Evolutionary conservation across 2,113 vertebrate species (phyloP), one percentile per base, ranked within the genome.

Genomic region (Lycaon pictus): DNA sequence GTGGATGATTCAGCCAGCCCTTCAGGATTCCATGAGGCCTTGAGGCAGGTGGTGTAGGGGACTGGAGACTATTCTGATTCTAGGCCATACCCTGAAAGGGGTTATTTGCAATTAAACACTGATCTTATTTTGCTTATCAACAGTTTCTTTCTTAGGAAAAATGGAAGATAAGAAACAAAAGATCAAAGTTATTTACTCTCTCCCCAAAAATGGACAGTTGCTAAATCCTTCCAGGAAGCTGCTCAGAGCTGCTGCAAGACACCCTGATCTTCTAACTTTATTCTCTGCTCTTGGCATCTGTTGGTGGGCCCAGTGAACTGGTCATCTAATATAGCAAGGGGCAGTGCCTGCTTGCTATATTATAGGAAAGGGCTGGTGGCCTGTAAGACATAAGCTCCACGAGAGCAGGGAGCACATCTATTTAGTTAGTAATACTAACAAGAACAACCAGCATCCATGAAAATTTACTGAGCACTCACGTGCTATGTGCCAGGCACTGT

Each of bases 71-170:
- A 22, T 69, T 74, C 32, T 96, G 67, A 92, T 37, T 79, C 51
- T 77, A 55, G 79, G 85, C 53, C 71, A 85, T 48, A 43, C 58
- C 63, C 58, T 90, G 53, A 82, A 92, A 87, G n/a, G 55, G 60
- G 63, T 27, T 80, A n/a, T 81, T 97, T 55, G 35, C 71, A 94
- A 97, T 72, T 51, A 90, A 91, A 2, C 9, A 58, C 71, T 81
- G 29, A 85, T 86, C 67, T 93, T 77, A 79, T 37, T 93, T 92
- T 82, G 74, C 43, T 92, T 74, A 67, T 82, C 81, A 94, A 22
- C 60, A 17, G 53, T 92, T 90, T 94, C 55, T 62, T 90, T 72
- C 93, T 83, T 60, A 79, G 51, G 65, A 93, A 90, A 90, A 90
- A 85, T 43, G 67, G 67, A 56, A 97, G 11, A 11, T 55, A 88